Percentiles rank a stretch among this genome's conserved stretches.
Conservation (phyloP, 1,140 invertebrate genomes). For the Drosophila athabasca region DNA sequence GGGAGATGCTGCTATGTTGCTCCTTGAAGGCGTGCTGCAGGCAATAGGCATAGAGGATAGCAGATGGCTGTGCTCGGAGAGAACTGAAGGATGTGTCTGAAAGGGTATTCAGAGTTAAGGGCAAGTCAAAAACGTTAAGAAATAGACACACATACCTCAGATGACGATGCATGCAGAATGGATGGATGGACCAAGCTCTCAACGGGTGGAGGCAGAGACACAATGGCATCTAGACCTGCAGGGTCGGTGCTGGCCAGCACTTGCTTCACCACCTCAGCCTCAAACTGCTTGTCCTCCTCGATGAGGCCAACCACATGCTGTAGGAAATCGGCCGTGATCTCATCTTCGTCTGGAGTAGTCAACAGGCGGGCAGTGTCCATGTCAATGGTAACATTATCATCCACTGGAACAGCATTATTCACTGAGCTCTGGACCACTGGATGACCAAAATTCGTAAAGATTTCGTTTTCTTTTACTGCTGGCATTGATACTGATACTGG, state of each 20-base stretch:
- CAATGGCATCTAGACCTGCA: conserved; percentile 53
- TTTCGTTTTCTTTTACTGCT: too few species aligned
- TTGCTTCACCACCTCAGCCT: conserved; percentile 88
- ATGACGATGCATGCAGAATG: background rate
- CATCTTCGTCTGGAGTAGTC: conserved; percentile 85
- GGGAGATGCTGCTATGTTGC: background rate
- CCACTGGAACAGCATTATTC: conserved; percentile 11
- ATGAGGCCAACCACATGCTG: conserved; percentile 88
- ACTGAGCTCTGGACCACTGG: background rate
- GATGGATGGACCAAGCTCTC: conserved; percentile 2
- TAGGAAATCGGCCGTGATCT: conserved; percentile 87
- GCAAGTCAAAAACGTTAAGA: background rate
- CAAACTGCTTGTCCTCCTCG: conserved; percentile 87
- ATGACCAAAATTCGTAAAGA: too few species aligned
- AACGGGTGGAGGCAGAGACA: conserved; percentile 33
- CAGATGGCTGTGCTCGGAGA: conserved; percentile 2
- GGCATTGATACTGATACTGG: conserved; percentile 11
- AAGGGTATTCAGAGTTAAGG: background rate
- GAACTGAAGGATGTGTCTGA: conserved; percentile 10
- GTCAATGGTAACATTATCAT: conserved; percentile 64
- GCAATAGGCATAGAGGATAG: conserved; percentile 49
- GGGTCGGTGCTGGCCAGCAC: conserved; percentile 72
- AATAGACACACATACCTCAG: conserved; percentile 15
- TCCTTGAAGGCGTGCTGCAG: conserved; percentile 55
- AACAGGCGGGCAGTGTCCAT: conserved; percentile 52